phyloP scores from a whole-genome alignment of 2,113 vertebrate species.

The Oryzias curvinotus region DNA sequence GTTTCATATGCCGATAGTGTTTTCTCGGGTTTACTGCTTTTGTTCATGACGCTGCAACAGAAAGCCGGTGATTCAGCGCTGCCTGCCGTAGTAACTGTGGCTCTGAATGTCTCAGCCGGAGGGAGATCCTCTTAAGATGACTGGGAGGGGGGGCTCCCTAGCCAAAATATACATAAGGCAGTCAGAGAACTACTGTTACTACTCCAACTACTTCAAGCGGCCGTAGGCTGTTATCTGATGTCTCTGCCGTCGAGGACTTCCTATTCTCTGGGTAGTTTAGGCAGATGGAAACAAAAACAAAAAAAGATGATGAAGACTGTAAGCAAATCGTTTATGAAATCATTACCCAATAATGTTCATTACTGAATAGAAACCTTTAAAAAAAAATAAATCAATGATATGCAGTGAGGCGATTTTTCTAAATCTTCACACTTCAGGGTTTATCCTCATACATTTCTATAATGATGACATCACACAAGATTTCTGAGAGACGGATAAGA shows the following conservation, averaged over 20 bases:
- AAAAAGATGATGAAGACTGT: no score
- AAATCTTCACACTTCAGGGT: no score
- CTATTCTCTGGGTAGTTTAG: not conserved
- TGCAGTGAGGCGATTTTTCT: no score
- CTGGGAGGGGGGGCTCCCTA: slow-evolving; percentile 65
- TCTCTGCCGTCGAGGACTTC: not conserved
- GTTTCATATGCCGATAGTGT: slow-evolving; percentile 52
- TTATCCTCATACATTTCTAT: no score
- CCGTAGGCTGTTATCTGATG: not conserved
- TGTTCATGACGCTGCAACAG: slow-evolving; percentile 47
- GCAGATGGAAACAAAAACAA: not conserved
- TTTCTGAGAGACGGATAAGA: not conserved
- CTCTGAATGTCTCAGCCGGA: slow-evolving; percentile 52
- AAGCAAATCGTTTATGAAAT: no score
- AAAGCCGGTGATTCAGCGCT: slow-evolving; percentile 47
- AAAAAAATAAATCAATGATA: no score
- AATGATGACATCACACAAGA: no score
- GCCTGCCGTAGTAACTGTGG: slow-evolving; percentile 25
- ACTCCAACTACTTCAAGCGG: slow-evolving; percentile 2
- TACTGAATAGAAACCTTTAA: no score
- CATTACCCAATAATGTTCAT: no score
- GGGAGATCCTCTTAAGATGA: slow-evolving; percentile 78
- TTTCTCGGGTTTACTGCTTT: slow-evolving; percentile 61
- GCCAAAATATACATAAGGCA: slow-evolving; percentile 41
- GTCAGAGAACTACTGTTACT: slow-evolving; percentile 24